Percentiles rank a stretch among this genome's conserved stretches.
Conservation (phyloP, 2,797 vertebrate genomes). For the Lateolabrax maculatus region DNA sequence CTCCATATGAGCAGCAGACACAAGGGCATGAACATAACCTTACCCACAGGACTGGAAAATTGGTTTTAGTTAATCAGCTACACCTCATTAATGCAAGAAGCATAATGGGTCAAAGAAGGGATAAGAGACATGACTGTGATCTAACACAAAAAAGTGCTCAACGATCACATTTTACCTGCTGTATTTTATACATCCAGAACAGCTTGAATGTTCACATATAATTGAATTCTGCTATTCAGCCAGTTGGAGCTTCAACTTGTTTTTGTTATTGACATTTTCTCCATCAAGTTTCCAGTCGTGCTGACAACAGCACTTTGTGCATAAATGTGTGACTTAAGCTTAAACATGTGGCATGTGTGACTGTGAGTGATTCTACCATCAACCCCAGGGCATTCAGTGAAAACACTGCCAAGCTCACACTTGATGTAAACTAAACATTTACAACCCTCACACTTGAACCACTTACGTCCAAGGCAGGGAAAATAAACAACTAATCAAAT, state of each 20-base stretch:
- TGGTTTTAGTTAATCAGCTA: slow-evolving; percentile 76
- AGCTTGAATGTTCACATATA: neutral
- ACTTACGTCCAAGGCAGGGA: slow-evolving; percentile 68
- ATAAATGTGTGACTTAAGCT: slow-evolving; percentile 32
- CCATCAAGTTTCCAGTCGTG: slow-evolving; percentile 6
- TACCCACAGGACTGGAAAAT: slow-evolving; percentile 69
- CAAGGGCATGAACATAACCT: slow-evolving; percentile 56
- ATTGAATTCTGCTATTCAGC: neutral
- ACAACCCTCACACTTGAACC: slow-evolving; percentile 74
- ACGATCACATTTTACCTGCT: neutral
- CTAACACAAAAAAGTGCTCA: neutral
- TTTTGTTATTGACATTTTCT: slow-evolving; percentile 30
- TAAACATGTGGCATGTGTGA: slow-evolving; percentile 47
- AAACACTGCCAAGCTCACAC: slow-evolving; percentile 70
- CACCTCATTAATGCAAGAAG: slow-evolving; percentile 43
- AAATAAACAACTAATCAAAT: slow-evolving; percentile 82
- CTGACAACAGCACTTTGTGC: slow-evolving; percentile 32
- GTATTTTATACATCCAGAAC: slow-evolving; percentile 11
- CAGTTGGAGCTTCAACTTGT: neutral
- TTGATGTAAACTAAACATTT: slow-evolving; percentile 80
- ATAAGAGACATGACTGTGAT: neutral
- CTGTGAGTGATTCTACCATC: slow-evolving; percentile 55
- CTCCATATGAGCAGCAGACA: slow-evolving; percentile 32
- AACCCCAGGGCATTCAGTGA: slow-evolving; percentile 47
- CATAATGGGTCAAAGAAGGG: neutral